Conservation (phyloP, 1,140 invertebrate species). For the Heliconius melpomene region DNA sequence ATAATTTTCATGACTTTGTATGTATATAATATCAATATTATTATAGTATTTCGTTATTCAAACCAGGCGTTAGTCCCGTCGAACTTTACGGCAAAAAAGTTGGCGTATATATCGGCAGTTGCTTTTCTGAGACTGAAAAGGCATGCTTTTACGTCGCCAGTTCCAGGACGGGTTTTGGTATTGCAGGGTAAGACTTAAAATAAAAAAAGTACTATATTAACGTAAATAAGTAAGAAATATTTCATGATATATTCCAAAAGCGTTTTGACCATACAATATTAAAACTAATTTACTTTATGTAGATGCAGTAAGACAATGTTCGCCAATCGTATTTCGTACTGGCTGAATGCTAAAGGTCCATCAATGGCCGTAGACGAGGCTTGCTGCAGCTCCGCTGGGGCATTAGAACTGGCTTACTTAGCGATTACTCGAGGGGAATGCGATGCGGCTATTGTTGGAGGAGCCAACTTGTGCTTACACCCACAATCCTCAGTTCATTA, state of each 20-base stretch:
- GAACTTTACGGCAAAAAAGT: slow-evolving; percentile 84
- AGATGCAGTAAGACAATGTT: slow-evolving; percentile 93
- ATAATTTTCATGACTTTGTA: too few species aligned
- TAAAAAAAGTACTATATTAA: not conserved
- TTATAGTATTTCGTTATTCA: not conserved
- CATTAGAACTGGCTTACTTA: slow-evolving; percentile 90
- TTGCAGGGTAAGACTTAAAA: slow-evolving; percentile 63
- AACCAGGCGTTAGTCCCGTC: slow-evolving; percentile 84
- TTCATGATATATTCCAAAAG: not conserved
- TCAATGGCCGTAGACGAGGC: slow-evolving; percentile 93
- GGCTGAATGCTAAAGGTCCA: slow-evolving; percentile 86
- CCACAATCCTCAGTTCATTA: slow-evolving; percentile 93
- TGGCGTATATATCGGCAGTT: slow-evolving; percentile 86
- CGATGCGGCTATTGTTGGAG: slow-evolving; percentile 94
- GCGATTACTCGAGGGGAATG: slow-evolving; percentile 89
- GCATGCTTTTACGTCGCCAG: slow-evolving; percentile 86
- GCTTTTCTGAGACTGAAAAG: slow-evolving; percentile 83
- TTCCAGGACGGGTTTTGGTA: slow-evolving; percentile 82
- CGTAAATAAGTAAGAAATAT: too few species aligned
- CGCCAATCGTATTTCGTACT: slow-evolving; percentile 93
- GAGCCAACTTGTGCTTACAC: slow-evolving; percentile 91
- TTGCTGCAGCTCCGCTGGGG: slow-evolving; percentile 94
- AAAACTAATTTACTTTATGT: not conserved
- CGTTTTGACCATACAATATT: not conserved
- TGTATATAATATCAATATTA: too few species aligned